Conservation (phyloP, 2,113 vertebrate species). For the Chionomys nivalis region DNA sequence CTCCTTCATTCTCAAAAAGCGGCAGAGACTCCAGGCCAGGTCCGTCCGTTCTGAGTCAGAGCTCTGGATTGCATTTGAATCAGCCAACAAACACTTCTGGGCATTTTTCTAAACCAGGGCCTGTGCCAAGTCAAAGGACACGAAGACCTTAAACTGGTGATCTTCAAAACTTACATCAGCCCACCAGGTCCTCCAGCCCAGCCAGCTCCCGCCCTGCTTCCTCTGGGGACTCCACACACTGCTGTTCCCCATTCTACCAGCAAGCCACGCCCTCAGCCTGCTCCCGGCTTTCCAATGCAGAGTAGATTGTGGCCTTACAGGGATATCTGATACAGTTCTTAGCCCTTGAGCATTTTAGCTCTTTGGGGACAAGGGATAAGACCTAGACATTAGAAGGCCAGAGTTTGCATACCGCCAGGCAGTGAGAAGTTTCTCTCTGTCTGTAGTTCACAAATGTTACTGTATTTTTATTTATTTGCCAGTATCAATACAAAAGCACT, state of each 20-base stretch:
- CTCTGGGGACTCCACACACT: neutral
- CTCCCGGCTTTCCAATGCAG: neutral
- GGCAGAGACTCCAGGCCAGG: neutral
- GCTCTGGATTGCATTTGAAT: neutral
- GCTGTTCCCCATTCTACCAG: neutral
- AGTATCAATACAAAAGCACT: neutral
- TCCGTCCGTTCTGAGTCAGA: neutral
- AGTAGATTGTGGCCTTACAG: neutral
- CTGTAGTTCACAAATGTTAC: neutral
- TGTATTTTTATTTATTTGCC: neutral
- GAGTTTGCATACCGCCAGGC: neutral
- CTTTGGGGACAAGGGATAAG: neutral
- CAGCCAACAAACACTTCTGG: neutral
- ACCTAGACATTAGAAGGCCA: neutral
- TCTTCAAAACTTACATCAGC: neutral
- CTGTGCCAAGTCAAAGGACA: neutral
- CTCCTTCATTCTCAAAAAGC: neutral
- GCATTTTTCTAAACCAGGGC: neutral
- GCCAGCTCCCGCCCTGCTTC: neutral
- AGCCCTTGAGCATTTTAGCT: neutral
- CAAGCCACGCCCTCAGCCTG: too few relatives aligned
- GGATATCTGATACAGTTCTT: neutral
- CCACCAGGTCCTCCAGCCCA: neutral
- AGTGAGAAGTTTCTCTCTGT: slow-evolving; percentile 5
- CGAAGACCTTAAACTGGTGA: neutral